Base-by-base conservation (phyloP, 2,113 vertebrate species). In the Clarias gariepinus region DNA sequence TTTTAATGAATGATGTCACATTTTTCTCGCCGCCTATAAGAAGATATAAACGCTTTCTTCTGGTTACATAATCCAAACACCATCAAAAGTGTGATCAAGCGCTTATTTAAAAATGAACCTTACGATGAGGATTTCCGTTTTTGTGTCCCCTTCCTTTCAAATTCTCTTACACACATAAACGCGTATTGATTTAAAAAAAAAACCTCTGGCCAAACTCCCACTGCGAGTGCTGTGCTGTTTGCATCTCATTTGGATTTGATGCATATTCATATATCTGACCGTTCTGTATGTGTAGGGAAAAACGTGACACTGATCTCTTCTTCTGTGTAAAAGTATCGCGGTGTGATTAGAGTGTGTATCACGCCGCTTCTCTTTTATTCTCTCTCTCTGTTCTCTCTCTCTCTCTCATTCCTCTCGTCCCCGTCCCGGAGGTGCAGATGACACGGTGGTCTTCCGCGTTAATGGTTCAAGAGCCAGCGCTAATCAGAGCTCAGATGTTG, bases 401-500 rank as follows among this genome's bases (percentile, higher is more conserved):
- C 63, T 28, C 23, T 47, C 84, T 82, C 60, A 53, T 87, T 76
- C 81, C 85, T 81, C 82, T 89, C 82, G 86, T 89, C 85, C 69
- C 86, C 52, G 85, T 89, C 82, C 61, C 60, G 9, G 52, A 52
- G 79, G 69, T 64, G 52, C 60, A 61, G 68, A 77, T 89, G 41
- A 77, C 79, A 76, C 28, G 30, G 85, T 60, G 82, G 82, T 87
- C 87, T 85, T 81, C 88, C 84, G 83, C 86, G 78, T 82, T 80
- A 88, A 81, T 81, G 88, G 30, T 84, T 91, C 86, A 91, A 90
- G 90, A 93, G 91, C 89, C 91, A 89, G 89, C 85, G 92, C 93
- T 93, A 92, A 93, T 92, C 94, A 94, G 93, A 84, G 73, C 77
- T 88, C 89, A 81, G 83, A 85, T 76, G 93, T 91, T 93, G 91